phyloP scores from a whole-genome alignment of 2,888 invertebrate genomes.

The Drosophila flavopinicola region DNA sequence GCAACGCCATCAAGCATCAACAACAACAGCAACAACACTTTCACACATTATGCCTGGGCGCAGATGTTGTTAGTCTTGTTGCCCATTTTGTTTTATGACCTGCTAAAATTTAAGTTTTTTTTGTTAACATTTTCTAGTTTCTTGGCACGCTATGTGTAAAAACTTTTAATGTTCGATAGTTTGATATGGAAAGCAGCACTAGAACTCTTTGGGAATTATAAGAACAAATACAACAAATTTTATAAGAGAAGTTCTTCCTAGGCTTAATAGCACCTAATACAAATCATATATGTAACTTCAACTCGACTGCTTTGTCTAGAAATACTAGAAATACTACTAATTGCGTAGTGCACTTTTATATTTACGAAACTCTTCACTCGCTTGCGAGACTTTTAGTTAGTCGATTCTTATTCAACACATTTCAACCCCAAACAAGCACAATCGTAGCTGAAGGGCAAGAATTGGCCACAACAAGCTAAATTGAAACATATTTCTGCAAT shows the following conservation, averaged over 20 bases:
- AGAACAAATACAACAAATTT: constrained; percentile 19
- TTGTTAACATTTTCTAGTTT: constrained; percentile 15
- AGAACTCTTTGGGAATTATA: constrained; percentile 3
- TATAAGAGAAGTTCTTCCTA: too few species aligned
- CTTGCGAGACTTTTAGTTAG: neutral
- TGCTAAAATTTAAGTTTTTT: constrained; percentile 53
- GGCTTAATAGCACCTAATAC: too few species aligned
- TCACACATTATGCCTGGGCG: constrained; percentile 66
- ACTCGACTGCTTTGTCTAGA: neutral
- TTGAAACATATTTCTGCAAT: constrained; percentile 54
- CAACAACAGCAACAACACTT: constrained; percentile 61
- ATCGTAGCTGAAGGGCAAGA: neutral
- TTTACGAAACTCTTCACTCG: constrained; percentile 20
- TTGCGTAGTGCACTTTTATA: constrained; percentile 7
- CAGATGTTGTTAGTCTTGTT: constrained; percentile 21
- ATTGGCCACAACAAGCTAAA: constrained; percentile 31
- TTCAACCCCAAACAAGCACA: constrained; percentile 3
- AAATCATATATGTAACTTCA: too few species aligned
- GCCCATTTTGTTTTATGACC: constrained; percentile 70
- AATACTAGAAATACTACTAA: neutral
- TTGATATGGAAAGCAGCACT: constrained; percentile 4
- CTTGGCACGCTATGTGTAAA: constrained; percentile 29
- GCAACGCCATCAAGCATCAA: constrained; percentile 42
- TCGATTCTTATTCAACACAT: constrained; percentile 50
- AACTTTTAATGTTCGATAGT: neutral